A percentile compares a stretch with the other conserved stretches of the same genome.
Conservation (phyloP, 2,113 vertebrate genomes). For the Ursus arctos region DNA sequence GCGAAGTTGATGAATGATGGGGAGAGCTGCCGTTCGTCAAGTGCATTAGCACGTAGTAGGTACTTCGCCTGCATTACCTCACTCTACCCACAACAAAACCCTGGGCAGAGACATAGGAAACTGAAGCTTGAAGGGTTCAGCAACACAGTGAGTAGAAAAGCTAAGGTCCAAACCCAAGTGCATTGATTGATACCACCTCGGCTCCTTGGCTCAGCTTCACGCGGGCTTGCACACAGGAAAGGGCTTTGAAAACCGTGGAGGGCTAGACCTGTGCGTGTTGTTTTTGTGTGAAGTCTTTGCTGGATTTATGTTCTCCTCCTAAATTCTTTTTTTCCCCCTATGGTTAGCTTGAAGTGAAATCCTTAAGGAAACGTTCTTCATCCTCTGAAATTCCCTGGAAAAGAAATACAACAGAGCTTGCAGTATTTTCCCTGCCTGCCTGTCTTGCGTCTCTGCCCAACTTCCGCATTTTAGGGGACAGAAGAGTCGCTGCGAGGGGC, state of each 20-base stretch:
- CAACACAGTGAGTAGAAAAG: background rate
- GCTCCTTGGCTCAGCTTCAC: background rate
- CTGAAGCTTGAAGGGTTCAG: background rate
- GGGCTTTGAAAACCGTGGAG: background rate
- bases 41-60: background rate
- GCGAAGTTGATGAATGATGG: background rate
- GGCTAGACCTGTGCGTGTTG: background rate
- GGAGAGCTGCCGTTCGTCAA: background rate
- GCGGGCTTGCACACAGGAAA: background rate
- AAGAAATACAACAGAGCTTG: background rate
- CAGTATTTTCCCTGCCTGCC: background rate
- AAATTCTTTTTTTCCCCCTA: background rate
- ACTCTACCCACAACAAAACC: background rate
- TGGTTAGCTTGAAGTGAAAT: background rate
- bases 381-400: background rate
- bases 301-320: background rate
- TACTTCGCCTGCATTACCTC: background rate
- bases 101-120: background rate
- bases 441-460: background rate
- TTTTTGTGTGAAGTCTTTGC: background rate
- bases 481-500: background rate
- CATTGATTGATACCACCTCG: background rate
- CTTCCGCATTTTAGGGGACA: background rate
- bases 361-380: background rate
- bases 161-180: background rate